Evolutionary conservation across 1,140 invertebrate genomes (phyloP), one percentile per base, ranked within the genome.

Genomic region (Antheraea mylitta): DNA sequence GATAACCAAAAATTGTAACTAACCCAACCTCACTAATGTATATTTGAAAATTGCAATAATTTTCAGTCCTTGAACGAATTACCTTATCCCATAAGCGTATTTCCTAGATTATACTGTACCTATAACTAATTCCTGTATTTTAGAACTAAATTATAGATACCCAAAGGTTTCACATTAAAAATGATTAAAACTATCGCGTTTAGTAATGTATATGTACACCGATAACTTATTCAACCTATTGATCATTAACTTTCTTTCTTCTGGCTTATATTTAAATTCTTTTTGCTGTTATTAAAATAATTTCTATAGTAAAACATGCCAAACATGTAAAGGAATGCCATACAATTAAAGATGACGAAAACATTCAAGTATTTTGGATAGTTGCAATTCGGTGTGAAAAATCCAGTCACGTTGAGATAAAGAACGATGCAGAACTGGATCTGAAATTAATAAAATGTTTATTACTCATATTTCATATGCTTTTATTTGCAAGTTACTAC

Each of bases 381-480:
- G 66, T 71, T 69, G 60, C 69, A 71, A 19, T 59, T 58, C 18
- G 18, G 37, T 9, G 69, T 59, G 2, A 58, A 64, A 3, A 71
- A 16, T 9, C 69, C 60, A 10, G 45, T 71, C 0, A 66, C 37
- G 64, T 74, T 74, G 5, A 71, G n/a, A 38, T 66, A 74, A 6
- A 69, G 37, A 2, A 74, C 60, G 30, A 74, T 66, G 72, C 72
- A 71, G 48, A 74, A 74, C 58, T 74, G 72, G 11, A 74, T 64
- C 72, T 74, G 67, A 30, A 74, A 71, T 19, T 13, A 64, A 4
- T 42, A 18, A 62, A 30, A 37, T 5, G 16, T 10, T 22, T 22
- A 60, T 22, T 58, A 36, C 2, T 19, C 0, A 48, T 48, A 30
- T 30, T 2, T 30, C 1, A 30, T 30, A 4, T 1, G 22, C n/a